Conservation (phyloP, 2,113 vertebrate species). For the Ploceus nigricollis region DNA sequence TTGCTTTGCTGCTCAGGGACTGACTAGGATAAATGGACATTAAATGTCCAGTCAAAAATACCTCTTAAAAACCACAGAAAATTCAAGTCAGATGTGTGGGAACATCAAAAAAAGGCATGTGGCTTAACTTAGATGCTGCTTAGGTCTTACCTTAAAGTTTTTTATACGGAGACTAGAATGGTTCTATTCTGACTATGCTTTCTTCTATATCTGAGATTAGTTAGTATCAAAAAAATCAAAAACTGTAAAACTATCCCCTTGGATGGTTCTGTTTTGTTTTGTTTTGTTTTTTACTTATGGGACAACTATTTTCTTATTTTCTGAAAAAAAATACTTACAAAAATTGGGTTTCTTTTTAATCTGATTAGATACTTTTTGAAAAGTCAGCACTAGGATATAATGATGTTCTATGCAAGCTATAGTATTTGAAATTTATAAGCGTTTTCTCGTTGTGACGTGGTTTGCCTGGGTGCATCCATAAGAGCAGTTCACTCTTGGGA, state of each 20-base stretch:
- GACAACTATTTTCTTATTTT: not conserved
- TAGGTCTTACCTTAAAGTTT: not conserved
- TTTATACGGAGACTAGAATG: not conserved
- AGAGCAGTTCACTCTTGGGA: not conserved
- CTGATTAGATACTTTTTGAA: not conserved
- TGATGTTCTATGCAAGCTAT: not conserved
- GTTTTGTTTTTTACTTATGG: not conserved
- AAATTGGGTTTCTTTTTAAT: not conserved
- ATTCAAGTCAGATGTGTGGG: not conserved
- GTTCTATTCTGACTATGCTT: not conserved
- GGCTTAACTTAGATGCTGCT: not conserved
- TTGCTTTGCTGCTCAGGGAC: not conserved
- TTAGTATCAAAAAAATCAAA: not conserved
- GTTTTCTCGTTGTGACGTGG: not conserved
- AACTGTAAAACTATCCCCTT: too few species aligned
- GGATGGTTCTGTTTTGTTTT: not conserved
- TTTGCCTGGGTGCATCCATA: not conserved
- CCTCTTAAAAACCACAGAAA: not conserved
- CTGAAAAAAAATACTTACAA: not conserved
- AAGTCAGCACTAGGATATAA: not conserved
- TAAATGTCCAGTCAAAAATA: not conserved
- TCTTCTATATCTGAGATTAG: not conserved
- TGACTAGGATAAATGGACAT: not conserved
- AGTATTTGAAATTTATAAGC: not conserved
- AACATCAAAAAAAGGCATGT: not conserved